Evolutionary conservation across 1,140 invertebrate genomes (phyloP), one percentile per base, ranked within the genome.

Genomic region (Drosophila tsacasi): DNA sequence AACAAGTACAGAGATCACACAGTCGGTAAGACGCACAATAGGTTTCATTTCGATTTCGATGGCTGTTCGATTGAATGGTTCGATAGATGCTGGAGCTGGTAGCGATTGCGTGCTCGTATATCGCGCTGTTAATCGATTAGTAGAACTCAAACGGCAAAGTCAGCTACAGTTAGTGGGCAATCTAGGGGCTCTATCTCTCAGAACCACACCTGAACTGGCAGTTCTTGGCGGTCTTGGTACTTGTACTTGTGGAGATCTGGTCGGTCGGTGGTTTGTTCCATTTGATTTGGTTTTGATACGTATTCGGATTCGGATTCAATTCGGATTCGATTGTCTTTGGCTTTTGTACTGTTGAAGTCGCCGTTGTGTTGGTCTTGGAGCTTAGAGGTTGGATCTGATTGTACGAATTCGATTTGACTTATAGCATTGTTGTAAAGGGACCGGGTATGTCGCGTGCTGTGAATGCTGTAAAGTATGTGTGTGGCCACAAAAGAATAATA

Each of bases 341-440:
- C 37, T 89, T 87, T 87, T 87, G 81, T 89, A 86, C 81, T 83
- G 79, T 69, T 68, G 84, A 83, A 78, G 67, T 83, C 65, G 78
- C 69, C 81, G 67, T 81, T 69, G 72, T 80, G 67, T 75, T 78
- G 62, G 86, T 89, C 73, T 73, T 81, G 78, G 60, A 68, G 81
- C 68, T 75, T 81, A 74, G 50, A 72, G 71, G 64, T 90, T 84
- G 62, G 68, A 55, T 81, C 78, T 64, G 54, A 57, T 57, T 57
- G 54, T 57, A 25, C 35, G 46, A 75, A 59, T 82, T 76, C 54
- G 35, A 57, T 76, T 73, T 79, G 74, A 40, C 44, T 79, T 91
- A 91, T 90, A 91, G 84, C 84, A 85, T 91, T 86, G 82, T 84
- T 83, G 90, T 76, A 86, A 90, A 92, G 90, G 90, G 79, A 86